phyloP scores from a whole-genome alignment of 2,888 invertebrate species.

The Lasioglossum leucozonium region DNA sequence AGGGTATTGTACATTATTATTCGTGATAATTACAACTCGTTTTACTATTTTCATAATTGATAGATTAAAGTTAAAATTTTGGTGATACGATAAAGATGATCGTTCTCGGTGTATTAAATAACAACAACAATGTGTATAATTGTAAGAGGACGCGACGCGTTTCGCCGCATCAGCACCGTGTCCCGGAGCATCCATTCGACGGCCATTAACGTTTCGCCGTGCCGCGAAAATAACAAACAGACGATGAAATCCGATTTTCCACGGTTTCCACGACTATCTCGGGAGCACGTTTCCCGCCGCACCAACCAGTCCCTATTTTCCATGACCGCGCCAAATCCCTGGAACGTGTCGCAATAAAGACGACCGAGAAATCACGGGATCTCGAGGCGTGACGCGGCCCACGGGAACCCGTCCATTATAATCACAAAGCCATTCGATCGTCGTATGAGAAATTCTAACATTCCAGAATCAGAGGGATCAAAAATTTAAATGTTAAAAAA shows the following conservation, averaged over 20 bases:
- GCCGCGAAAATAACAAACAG: slow-evolving; percentile 59
- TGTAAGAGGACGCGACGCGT: background rate
- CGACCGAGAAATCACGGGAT: slow-evolving; percentile 50
- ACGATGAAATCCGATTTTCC: slow-evolving; percentile 64
- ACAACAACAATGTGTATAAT: slow-evolving; percentile 9
- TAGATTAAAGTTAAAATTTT: too few relatives aligned
- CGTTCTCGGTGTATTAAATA: background rate
- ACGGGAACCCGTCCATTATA: slow-evolving; percentile 18
- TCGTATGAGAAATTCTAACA: too few relatives aligned
- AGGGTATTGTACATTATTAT: too few relatives aligned
- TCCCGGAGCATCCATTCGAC: slow-evolving; percentile 17
- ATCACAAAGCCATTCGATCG: background rate
- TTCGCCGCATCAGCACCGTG: slow-evolving; percentile 2
- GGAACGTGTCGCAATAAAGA: slow-evolving; percentile 63
- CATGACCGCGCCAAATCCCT: slow-evolving; percentile 38
- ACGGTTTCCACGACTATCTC: slow-evolving; percentile 43
- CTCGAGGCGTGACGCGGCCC: slow-evolving; percentile 54
- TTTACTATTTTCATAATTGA: too few relatives aligned
- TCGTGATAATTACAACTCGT: too few relatives aligned
- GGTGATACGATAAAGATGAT: background rate
- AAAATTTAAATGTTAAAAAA: too few relatives aligned
- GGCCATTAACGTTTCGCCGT: slow-evolving; percentile 43
- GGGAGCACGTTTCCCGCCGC: slow-evolving; percentile 35
- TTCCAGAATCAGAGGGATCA: too few relatives aligned
- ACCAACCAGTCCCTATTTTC: slow-evolving; percentile 35